Evolutionary conservation across 2,888 invertebrate species (phyloP).

Genomic region (Lomographa bimaculata): DNA sequence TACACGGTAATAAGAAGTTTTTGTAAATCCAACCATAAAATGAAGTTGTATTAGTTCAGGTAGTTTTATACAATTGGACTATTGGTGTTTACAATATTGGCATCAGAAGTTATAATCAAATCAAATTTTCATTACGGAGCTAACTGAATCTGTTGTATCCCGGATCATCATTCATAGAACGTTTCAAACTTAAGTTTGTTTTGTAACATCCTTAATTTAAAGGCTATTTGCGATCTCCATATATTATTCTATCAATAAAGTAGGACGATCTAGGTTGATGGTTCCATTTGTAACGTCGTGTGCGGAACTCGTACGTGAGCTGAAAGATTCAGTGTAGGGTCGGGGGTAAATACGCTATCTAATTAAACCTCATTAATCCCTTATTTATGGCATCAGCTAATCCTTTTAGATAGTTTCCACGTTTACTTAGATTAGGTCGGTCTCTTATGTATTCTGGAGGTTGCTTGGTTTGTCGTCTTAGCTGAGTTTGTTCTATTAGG

Average conservation of each 20-base stretch:
- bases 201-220: too few species aligned
- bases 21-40: too few species aligned
- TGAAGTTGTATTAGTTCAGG: too few species aligned
- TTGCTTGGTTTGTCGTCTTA: constrained; percentile 1
- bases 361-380: constrained; percentile 69
- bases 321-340: constrained; percentile 43
- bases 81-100: too few species aligned
- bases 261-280: constrained; percentile 35
- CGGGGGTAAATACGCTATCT: constrained; percentile 55
- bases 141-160: too few species aligned
- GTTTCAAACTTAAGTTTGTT: too few species aligned
- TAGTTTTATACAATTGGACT: too few species aligned
- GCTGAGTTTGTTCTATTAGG: constrained; percentile 1
- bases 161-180: too few species aligned
- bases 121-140: too few species aligned
- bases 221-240: too few species aligned
- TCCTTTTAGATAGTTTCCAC: constrained; percentile 46
- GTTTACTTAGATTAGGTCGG: constrained; percentile 26
- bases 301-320: constrained; percentile 50
- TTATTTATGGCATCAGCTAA: constrained; percentile 60
- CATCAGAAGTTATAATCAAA: too few species aligned
- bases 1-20: too few species aligned
- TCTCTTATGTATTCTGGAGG: constrained; percentile 33
- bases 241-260: constrained; percentile 30
- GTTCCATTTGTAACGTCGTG: constrained; percentile 33